phyloP scores from a whole-genome alignment of 2,113 vertebrate species.

The Argyrosomus japonicus region DNA sequence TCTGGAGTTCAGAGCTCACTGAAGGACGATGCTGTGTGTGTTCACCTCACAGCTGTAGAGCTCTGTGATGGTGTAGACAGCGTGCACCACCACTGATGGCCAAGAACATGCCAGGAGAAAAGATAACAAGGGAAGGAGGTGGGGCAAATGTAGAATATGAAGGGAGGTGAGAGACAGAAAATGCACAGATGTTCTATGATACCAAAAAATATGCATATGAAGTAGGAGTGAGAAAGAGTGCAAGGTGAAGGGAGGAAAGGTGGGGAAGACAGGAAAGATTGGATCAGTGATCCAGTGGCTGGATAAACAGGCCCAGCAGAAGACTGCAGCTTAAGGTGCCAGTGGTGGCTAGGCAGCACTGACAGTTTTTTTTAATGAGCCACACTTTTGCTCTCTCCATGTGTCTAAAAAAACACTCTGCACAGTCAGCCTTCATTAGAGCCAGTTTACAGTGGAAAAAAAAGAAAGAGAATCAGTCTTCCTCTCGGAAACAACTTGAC shows the following conservation, averaged over 20 bases:
- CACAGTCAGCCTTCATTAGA: constrained; percentile 76
- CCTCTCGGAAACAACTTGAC: constrained; percentile 67
- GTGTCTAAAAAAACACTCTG: constrained; percentile 62
- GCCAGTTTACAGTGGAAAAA: constrained; percentile 60
- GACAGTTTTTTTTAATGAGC: constrained; percentile 76
- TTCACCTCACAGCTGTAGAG: constrained; percentile 42
- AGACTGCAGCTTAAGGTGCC: constrained; percentile 61
- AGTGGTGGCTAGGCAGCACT: constrained; percentile 59
- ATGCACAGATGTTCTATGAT: background rate
- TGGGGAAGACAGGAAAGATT: constrained; percentile 42
- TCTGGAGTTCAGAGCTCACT: constrained; percentile 28
- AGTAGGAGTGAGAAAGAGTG: constrained; percentile 15
- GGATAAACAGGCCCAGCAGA: constrained; percentile 62
- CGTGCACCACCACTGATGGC: constrained; percentile 14
- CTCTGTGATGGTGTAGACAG: constrained; percentile 18
- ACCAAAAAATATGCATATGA: constrained; percentile 10
- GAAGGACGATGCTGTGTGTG: constrained; percentile 28
- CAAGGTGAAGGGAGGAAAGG: constrained; percentile 14
- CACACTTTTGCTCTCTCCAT: constrained; percentile 66
- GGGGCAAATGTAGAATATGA: background rate
- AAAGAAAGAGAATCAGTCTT: constrained; percentile 55
- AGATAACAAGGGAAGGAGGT: background rate
- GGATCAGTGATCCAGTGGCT: constrained; percentile 59
- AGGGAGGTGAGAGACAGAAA: background rate
- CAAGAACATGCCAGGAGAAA: background rate